Conservation (phyloP, 2,888 invertebrate genomes). For the Caradrina clavipalpis region DNA sequence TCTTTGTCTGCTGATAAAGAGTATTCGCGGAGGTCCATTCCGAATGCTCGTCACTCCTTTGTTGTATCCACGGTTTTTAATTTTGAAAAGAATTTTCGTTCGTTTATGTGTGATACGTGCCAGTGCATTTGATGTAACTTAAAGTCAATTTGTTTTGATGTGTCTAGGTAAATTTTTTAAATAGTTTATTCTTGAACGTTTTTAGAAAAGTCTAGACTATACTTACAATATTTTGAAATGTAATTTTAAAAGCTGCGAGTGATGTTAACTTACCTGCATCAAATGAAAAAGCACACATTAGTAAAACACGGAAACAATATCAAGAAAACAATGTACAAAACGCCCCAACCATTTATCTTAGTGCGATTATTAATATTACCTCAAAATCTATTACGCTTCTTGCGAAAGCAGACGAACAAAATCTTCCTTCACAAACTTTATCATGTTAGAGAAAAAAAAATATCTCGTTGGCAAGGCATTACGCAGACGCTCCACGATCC, state of each 20-base stretch:
- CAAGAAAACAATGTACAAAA: background rate
- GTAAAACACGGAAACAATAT: background rate
- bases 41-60: slow-evolving; percentile 66
- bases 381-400: slow-evolving; percentile 56
- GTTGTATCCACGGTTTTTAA: slow-evolving; percentile 59
- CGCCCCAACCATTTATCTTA: slow-evolving; percentile 15
- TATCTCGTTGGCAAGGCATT: slow-evolving; percentile 64
- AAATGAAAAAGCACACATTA: slow-evolving; percentile 24
- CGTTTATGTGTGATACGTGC: slow-evolving; percentile 23
- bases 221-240: slow-evolving; percentile 20
- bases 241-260: background rate
- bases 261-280: slow-evolving; percentile 51
- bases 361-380: slow-evolving; percentile 29
- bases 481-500: slow-evolving; percentile 60
- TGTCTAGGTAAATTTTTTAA: background rate
- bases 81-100: slow-evolving; percentile 54
- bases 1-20: slow-evolving; percentile 73
- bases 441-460: slow-evolving; percentile 62
- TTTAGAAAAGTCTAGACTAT: background rate
- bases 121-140: slow-evolving; percentile 31
- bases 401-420: slow-evolving; percentile 54
- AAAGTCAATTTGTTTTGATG: slow-evolving; percentile 26
- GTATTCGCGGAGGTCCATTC: slow-evolving; percentile 66
- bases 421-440: slow-evolving; percentile 61
- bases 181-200: background rate